Conservation (phyloP, 1,140 invertebrate species). For the Dinothrombium tinctorium region DNA sequence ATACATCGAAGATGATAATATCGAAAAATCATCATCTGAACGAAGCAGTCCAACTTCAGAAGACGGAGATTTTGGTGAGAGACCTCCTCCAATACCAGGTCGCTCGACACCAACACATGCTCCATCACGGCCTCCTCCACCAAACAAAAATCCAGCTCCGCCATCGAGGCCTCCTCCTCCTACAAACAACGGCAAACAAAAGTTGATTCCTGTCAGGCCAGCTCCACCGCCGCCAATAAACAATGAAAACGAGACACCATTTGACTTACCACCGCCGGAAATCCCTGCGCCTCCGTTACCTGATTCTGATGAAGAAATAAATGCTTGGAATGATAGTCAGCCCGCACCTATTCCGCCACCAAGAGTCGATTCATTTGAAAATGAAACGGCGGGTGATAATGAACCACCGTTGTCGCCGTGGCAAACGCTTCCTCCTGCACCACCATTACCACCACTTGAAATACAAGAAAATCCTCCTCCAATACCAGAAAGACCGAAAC, state of each 20-base stretch:
- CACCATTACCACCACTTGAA: constrained; percentile 1
- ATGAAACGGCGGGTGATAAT: not conserved
- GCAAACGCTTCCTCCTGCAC: not conserved
- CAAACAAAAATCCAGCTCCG: constrained; percentile 2
- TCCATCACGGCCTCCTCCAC: constrained; percentile 14
- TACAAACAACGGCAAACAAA: not conserved
- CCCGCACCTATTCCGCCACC: constrained; percentile 6
- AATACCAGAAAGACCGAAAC: constrained; percentile 6
- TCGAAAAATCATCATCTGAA: constrained; percentile 5
- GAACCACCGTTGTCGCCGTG: not conserved
- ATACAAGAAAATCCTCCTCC: constrained; percentile 2
- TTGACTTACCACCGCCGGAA: constrained; percentile 5
- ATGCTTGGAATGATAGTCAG: not conserved
- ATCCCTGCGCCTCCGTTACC: not conserved
- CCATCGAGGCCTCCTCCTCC: constrained; percentile 14
- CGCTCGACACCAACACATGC: constrained; percentile 9
- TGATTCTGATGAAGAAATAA: not conserved
- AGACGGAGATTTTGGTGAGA: constrained; percentile 5
- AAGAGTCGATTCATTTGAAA: constrained; percentile 2
- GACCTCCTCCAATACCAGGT: constrained; percentile 8
- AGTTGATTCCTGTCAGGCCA: constrained; percentile 1
- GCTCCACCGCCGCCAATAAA: constrained; percentile 10
- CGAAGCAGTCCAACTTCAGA: constrained; percentile 13
- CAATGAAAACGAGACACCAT: not conserved
- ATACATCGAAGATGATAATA: constrained; percentile 1